Base-by-base conservation (phyloP, 2,888 invertebrate genomes). In the Drosophila demipolita region DNA sequence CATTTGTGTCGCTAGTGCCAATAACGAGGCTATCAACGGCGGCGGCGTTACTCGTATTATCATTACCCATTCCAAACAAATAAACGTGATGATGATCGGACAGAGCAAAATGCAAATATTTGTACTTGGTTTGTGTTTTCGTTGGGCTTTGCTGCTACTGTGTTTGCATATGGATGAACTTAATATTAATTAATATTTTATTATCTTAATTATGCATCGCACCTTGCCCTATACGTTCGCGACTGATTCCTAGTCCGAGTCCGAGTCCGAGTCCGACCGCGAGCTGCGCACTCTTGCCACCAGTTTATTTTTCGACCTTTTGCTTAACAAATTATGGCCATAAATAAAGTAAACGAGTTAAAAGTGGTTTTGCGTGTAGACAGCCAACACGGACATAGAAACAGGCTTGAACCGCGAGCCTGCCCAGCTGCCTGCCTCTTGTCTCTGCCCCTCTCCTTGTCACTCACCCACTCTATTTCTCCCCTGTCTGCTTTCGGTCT, bases 171-270 rank as follows among this genome's bases (percentile, higher is more conserved):
- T 90, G 89, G 74, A 87, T 82, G 82, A 87, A 85, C 79, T 84
- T 83, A 82, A 89, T 91, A 91, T 91, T 79, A 92, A 92, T 91
- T 91, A 92, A 92, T 91, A 91, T 87, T 91, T 87, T 90, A 90
- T 91, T 92, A 91, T 91, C 91, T 92, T 91, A 90, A 91, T 91
- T 91, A 91, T 91, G 91, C 91, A 91, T 91, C 90, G 89, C 89
- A 89, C 90, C 91, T 89, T 84, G 78, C 74, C 66, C 45, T 45
- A 50, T 35, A 26, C 66, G 50, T 53, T 12, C n/a, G 50, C 67
- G 61, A 69, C 72, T 61, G 57, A 53, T 65, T 59, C 49, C 50
- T 48, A 29, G 29, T 26, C 49, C 48, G 50, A 29, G 29, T 58
- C 52, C 66, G 55, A 54, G 50, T 63, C 17, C 11, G 23, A 20